Evolutionary conservation across 2,113 vertebrate genomes (phyloP).

Genomic region (Plotosus lineatus): DNA sequence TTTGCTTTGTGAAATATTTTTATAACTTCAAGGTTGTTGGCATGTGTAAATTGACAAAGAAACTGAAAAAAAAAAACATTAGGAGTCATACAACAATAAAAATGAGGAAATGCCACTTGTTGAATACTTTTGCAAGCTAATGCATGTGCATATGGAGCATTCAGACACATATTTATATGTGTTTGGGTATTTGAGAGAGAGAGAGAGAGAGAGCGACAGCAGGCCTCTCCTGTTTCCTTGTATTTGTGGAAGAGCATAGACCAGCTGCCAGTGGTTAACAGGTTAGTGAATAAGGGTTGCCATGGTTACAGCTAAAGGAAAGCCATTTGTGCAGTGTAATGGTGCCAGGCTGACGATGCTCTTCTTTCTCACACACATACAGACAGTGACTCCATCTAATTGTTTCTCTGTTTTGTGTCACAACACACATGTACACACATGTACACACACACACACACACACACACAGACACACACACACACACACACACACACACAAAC

Average conservation of each 20-base stretch:
- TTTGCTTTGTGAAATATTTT: too few relatives aligned
- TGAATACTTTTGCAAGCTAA: too few relatives aligned
- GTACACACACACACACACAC: neutral
- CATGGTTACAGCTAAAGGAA: neutral
- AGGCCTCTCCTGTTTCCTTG: slow-evolving; percentile 2
- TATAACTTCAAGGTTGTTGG: too few relatives aligned
- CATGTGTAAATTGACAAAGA: too few relatives aligned
- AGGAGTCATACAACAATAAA: too few relatives aligned
- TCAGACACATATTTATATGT: too few relatives aligned
- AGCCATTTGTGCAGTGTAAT: slow-evolving; percentile 19
- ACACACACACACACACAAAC: neutral
- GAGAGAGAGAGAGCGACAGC: neutral
- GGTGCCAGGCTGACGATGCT: slow-evolving; percentile 2
- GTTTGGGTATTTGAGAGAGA: neutral
- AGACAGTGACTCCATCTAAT: neutral
- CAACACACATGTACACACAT: neutral
- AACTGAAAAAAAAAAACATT: too few relatives aligned
- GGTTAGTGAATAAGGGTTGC: neutral
- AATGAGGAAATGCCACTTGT: too few relatives aligned
- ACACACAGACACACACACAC: neutral
- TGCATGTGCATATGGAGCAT: too few relatives aligned
- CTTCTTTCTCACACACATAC: neutral
- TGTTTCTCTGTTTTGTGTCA: neutral
- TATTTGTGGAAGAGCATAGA: neutral
- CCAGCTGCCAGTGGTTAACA: neutral